Conservation (phyloP, 2,113 vertebrate genomes). For the Pachypanchax playfairii region DNA sequence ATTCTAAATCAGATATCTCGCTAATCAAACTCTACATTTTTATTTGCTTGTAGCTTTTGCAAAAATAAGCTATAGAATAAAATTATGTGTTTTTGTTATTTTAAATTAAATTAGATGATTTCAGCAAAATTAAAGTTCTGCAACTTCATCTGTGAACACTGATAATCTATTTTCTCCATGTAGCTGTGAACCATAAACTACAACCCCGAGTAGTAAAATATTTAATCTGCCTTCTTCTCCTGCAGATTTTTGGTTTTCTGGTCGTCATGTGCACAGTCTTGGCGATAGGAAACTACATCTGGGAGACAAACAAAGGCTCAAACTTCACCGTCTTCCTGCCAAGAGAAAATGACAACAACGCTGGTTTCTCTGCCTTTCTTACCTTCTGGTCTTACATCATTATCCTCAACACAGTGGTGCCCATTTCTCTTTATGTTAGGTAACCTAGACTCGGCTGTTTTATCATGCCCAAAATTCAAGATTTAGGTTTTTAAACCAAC, state of each 20-base stretch:
- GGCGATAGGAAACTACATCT: constrained; percentile 89
- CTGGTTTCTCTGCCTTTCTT: constrained; percentile 83
- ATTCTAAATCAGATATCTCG: no score
- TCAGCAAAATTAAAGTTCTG: no score
- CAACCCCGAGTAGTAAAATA: background rate
- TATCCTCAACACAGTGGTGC: constrained; percentile 96
- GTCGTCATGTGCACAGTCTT: constrained; percentile 87
- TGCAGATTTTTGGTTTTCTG: constrained; percentile 91
- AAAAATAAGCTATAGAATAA: no score
- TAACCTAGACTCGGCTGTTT: constrained; percentile 21
- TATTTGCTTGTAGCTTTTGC: no score
- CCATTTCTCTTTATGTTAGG: constrained; percentile 98
- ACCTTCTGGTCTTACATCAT: constrained; percentile 98
- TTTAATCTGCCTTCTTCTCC: background rate
- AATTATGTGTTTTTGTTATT: no score
- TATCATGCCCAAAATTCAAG: no score
- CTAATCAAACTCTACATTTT: no score
- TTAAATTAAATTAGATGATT: no score
- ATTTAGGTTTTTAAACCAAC: no score
- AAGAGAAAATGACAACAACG: constrained; percentile 74
- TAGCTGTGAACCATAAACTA: no score
- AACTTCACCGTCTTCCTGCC: constrained; percentile 88
- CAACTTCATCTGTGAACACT: no score
- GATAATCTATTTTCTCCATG: no score
- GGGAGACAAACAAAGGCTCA: constrained; percentile 85